A percentile compares a stretch with the other conserved stretches of the same genome.
Conservation (phyloP, 2,888 invertebrate species). For the Acleris sparsana region DNA sequence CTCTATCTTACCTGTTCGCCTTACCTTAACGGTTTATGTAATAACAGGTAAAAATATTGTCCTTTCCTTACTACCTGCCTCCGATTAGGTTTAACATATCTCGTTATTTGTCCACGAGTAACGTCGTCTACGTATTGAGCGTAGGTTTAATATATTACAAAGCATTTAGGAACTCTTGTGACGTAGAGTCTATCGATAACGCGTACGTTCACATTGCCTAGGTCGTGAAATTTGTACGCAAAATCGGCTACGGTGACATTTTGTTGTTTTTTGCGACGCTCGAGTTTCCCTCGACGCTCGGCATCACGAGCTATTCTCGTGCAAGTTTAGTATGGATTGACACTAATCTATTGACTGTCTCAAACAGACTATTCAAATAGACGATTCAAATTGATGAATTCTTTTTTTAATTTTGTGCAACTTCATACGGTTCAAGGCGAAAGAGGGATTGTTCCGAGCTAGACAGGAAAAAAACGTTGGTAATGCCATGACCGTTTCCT, state of each 20-base stretch:
- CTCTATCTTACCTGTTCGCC: constrained; percentile 15
- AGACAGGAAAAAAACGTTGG: too few species aligned
- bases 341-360: neutral
- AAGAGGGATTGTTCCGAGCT: neutral
- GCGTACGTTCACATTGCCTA: constrained; percentile 11
- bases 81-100: constrained; percentile 4
- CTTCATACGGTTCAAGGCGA: constrained; percentile 34
- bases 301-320: neutral
- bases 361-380: neutral
- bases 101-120: too few species aligned
- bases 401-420: too few species aligned
- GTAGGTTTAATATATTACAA: neutral
- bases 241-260: constrained; percentile 42
- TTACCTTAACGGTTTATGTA: constrained; percentile 8
- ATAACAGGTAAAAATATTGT: constrained; percentile 20
- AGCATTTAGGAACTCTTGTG: neutral
- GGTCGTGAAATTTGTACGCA: constrained; percentile 40
- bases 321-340: neutral
- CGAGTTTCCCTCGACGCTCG: neutral
- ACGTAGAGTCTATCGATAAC: constrained; percentile 5
- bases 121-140: neutral
- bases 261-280: constrained; percentile 41
- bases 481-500: constrained; percentile 8
- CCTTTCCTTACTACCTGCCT: constrained; percentile 12
- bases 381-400: neutral